phyloP scores from a whole-genome alignment of 2,888 invertebrate species.

The Parapristionchus giblindavisi region DNA sequence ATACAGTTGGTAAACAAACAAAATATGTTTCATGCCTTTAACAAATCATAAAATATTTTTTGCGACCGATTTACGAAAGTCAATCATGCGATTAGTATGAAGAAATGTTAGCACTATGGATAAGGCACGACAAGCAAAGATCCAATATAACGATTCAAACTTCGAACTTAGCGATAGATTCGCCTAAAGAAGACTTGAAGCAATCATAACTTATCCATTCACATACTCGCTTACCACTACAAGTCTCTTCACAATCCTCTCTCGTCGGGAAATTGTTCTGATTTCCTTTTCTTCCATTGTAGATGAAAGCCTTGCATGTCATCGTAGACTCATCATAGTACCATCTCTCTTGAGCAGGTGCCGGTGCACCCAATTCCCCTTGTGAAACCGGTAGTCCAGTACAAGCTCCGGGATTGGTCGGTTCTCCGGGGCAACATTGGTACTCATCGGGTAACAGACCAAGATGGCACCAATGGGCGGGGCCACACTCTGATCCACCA shows the following conservation, averaged over 20 bases:
- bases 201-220: not conserved
- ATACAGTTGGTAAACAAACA: not conserved
- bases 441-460: conserved; percentile 63
- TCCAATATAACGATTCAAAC: too few relatives aligned
- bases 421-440: conserved; percentile 63
- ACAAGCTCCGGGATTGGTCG: conserved; percentile 61
- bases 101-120: too few relatives aligned
- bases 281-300: conserved; percentile 63
- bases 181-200: too few relatives aligned
- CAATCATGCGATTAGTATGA: too few relatives aligned
- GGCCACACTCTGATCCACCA: conserved; percentile 58
- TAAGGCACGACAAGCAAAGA: too few relatives aligned
- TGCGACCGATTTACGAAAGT: too few relatives aligned
- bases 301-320: conserved; percentile 60
- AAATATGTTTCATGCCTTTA: not conserved
- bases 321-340: conserved; percentile 57
- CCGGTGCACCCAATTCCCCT: conserved; percentile 52
- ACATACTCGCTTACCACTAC: conserved; percentile 53
- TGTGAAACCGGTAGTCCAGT: conserved; percentile 47
- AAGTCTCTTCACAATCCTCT: conserved; percentile 64
- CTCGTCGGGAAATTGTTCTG: conserved; percentile 67
- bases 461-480: conserved; percentile 61
- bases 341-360: conserved; percentile 44
- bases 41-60: too few relatives aligned
- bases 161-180: too few relatives aligned